Conservation (phyloP, 2,888 invertebrate species). For the Theretra japonica region DNA sequence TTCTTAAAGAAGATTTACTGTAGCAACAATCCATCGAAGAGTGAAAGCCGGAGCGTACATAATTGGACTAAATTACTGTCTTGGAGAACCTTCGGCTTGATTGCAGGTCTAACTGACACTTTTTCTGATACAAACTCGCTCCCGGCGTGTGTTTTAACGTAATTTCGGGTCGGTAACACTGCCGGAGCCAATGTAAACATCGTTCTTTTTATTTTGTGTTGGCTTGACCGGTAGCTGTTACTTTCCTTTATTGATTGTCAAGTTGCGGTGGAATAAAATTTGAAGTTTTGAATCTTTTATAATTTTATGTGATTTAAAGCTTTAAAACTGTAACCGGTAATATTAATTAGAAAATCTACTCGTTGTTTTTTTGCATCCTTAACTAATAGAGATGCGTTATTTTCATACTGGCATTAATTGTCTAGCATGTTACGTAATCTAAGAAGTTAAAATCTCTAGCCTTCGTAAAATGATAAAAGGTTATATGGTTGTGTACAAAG, state of each 20-base stretch:
- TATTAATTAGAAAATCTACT: no score
- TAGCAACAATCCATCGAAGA: slow-evolving; percentile 40
- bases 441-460: no score
- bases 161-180: slow-evolving; percentile 8
- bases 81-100: slow-evolving; percentile 49
- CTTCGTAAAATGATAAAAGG: no score
- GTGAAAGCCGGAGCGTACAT: slow-evolving; percentile 57
- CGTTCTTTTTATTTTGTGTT: not conserved
- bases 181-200: slow-evolving; percentile 6
- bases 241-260: not conserved
- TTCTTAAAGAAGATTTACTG: slow-evolving; percentile 49
- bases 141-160: slow-evolving; percentile 15
- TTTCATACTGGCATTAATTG: no score
- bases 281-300: no score
- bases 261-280: not conserved
- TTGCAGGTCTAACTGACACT: slow-evolving; percentile 47
- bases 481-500: no score
- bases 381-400: no score
- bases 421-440: no score
- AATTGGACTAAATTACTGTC: slow-evolving; percentile 62
- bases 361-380: no score
- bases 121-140: slow-evolving; percentile 52
- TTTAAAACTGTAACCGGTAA: no score
- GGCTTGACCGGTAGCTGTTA: not conserved
- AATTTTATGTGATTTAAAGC: no score